Evolutionary conservation across 1,140 invertebrate species (phyloP).

Genomic region (Dufourea novaeangliae): DNA sequence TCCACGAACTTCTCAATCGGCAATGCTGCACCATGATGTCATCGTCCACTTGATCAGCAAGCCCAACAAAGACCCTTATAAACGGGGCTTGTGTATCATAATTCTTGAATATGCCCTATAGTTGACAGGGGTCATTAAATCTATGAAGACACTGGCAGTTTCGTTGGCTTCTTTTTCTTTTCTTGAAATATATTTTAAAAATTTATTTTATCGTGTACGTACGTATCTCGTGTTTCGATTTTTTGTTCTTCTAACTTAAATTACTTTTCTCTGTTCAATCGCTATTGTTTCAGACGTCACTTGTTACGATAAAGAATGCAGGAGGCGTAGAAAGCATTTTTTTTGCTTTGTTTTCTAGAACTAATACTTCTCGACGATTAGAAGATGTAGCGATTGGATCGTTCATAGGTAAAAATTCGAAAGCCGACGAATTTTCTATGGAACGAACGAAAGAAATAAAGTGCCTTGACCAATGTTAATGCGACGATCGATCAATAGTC

Average conservation of each 20-base stretch:
- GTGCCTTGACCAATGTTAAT: slow-evolving; percentile 27
- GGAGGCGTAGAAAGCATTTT: not conserved
- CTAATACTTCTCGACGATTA: slow-evolving; percentile 3
- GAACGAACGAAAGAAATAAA: slow-evolving; percentile 14
- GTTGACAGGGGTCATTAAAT: not conserved
- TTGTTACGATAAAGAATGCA: not conserved
- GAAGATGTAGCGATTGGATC: not conserved
- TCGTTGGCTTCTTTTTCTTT: slow-evolving; percentile 17
- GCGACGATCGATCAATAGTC: slow-evolving; percentile 31
- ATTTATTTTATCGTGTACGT: not conserved
- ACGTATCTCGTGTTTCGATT: not conserved
- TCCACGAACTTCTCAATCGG: slow-evolving; percentile 53
- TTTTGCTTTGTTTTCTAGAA: not conserved
- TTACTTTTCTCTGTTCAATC: not conserved
- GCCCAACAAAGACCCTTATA: slow-evolving; percentile 5
- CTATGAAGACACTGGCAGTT: slow-evolving; percentile 21
- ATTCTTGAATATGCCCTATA: slow-evolving; percentile 16
- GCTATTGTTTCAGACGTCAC: not conserved
- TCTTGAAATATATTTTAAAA: not conserved
- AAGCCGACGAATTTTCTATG: not conserved
- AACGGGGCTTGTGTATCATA: slow-evolving; percentile 15
- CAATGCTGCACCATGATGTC: slow-evolving; percentile 57
- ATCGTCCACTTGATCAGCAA: slow-evolving; percentile 26
- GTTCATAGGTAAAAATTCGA: not conserved
- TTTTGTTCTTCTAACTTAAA: not conserved